Evolutionary conservation across 2,797 vertebrate species (phyloP).

Genomic region (Avahi laniger): DNA sequence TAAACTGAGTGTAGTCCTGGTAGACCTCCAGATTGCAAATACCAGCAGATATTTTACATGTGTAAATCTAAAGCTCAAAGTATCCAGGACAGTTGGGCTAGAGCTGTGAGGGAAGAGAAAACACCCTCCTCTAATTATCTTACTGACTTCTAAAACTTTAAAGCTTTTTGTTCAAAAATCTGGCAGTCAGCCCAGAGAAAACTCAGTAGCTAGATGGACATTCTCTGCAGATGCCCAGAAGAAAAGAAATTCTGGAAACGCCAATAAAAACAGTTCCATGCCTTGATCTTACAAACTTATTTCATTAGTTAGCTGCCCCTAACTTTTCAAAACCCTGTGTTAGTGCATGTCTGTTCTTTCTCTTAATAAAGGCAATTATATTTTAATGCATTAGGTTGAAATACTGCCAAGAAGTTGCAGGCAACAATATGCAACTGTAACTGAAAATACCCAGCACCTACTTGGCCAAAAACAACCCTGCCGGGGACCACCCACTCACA

Average conservation of each 20-base stretch:
- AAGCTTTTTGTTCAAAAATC: conserved; percentile 5
- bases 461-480: conserved; percentile 58
- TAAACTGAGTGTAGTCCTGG: not conserved
- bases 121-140: not conserved
- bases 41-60: not conserved
- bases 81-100: not conserved
- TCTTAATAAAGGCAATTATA: conserved; percentile 65
- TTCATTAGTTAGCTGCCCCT: conserved; percentile 45
- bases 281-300: conserved; percentile 55
- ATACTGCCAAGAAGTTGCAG: conserved; percentile 50
- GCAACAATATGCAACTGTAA: conserved; percentile 66
- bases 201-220: not conserved
- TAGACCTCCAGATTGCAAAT: not conserved
- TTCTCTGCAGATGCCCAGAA: conserved; percentile 15
- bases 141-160: conserved; percentile 15
- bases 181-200: not conserved
- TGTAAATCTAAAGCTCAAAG: not conserved
- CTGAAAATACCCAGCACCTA: conserved; percentile 49
- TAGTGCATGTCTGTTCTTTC: conserved; percentile 75
- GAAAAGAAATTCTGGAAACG: conserved; percentile 42
- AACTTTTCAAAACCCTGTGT: conserved; percentile 68
- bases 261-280: conserved; percentile 52
- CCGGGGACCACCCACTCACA: conserved; percentile 39
- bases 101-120: not conserved
- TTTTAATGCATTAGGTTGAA: conserved; percentile 72